phyloP scores from a whole-genome alignment of 2,888 invertebrate genomes.

The Scrobipalpa costella region DNA sequence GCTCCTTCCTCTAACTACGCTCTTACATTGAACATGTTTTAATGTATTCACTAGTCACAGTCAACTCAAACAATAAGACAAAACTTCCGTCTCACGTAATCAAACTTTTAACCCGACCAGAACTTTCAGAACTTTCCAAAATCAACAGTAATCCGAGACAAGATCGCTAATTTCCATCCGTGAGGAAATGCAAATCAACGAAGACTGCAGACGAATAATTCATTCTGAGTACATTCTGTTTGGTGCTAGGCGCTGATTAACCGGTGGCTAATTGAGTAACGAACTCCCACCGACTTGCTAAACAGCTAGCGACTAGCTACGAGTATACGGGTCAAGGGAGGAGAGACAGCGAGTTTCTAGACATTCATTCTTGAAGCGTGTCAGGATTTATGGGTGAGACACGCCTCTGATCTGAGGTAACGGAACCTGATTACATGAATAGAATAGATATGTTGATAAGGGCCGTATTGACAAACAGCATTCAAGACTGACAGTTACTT shows the following conservation, averaged over 20 bases:
- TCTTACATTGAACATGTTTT: too few species aligned
- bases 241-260: slow-evolving; percentile 71
- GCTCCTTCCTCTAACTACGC: too few species aligned
- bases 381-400: too few species aligned
- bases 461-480: too few species aligned
- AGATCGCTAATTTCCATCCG: slow-evolving; percentile 26
- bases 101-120: slow-evolving; percentile 5
- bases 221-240: slow-evolving; percentile 67
- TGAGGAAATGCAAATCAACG: slow-evolving; percentile 40
- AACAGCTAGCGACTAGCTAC: slow-evolving; percentile 45
- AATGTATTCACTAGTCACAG: not conserved
- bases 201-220: slow-evolving; percentile 48
- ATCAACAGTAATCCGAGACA: slow-evolving; percentile 26
- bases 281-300: slow-evolving; percentile 70
- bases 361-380: too few species aligned
- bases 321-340: not conserved
- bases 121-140: not conserved
- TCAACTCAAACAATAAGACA: not conserved
- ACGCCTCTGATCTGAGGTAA: too few species aligned
- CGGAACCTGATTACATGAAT: too few species aligned
- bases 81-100: not conserved
- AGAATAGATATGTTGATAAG: too few species aligned
- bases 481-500: too few species aligned
- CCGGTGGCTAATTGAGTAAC: slow-evolving; percentile 73
- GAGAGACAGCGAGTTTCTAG: not conserved